Conservation (phyloP, 1,140 invertebrate genomes). For the Papilio dardanus region DNA sequence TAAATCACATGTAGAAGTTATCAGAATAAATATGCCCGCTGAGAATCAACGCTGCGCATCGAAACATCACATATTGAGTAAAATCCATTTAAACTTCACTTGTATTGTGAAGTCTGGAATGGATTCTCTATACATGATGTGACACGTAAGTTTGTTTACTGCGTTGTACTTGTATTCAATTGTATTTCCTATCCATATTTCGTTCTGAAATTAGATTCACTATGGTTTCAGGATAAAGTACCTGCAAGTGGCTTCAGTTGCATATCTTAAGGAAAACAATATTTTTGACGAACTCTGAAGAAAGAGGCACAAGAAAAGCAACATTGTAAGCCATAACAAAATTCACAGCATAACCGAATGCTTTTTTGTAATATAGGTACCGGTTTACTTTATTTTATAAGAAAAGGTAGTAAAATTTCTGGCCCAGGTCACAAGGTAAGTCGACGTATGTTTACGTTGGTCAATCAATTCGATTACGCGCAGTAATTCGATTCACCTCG, state of each 20-base stretch:
- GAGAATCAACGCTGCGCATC: not conserved
- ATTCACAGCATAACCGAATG: too few species aligned
- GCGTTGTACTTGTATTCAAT: not conserved
- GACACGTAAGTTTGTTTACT: not conserved
- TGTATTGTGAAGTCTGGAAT: slow-evolving; percentile 10
- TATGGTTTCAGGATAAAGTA: too few species aligned
- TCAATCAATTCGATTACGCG: slow-evolving; percentile 14
- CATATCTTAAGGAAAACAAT: too few species aligned
- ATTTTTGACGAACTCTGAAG: too few species aligned
- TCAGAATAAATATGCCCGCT: not conserved
- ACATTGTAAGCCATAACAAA: too few species aligned
- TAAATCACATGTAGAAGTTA: not conserved
- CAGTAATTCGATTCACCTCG: slow-evolving; percentile 19
- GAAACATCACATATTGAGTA: slow-evolving; percentile 10
- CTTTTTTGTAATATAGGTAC: not conserved
- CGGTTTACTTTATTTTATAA: not conserved
- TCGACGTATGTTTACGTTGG: not conserved
- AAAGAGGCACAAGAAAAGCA: too few species aligned
- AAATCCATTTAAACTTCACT: slow-evolving; percentile 15
- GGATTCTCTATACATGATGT: not conserved
- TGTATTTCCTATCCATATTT: not conserved
- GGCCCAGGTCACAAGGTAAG: not conserved
- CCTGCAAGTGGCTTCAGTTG: too few species aligned
- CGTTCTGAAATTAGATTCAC: too few species aligned
- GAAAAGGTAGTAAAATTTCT: not conserved